Evolutionary conservation across 1,140 invertebrate species (phyloP), one percentile per base, ranked within the genome.

Genomic region (Scaptomyza hsui): DNA sequence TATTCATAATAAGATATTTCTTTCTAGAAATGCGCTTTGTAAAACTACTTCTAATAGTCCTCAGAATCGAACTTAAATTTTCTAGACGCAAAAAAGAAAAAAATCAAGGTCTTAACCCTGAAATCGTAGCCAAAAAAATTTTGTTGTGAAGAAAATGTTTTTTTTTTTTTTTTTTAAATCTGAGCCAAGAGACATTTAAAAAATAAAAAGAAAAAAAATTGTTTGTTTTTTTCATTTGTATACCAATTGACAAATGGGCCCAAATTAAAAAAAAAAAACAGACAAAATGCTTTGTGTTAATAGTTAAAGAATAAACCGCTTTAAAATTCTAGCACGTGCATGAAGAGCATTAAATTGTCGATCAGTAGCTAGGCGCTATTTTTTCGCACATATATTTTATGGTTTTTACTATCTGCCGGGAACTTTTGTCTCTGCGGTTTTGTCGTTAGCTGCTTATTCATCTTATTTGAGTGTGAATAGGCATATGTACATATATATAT

Each of bases 361-460:
- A 37, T 37, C 12, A 37, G 12, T 12, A n/a, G 12, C 1, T 37
- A 4, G 9, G 29, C 29, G n/a, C n/a, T 37, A n/a, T 37, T 37
- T n/a, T 37, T n/a, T 4, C 32, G 12, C 37, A 26, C 12, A 18
- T 19, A 21, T 2, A 37, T 19, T 3, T 48, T 7, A 10, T 37
- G n/a, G 32, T 37, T n/a, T 5, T 56, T 9, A 26, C 24, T 35
- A 15, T 21, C 12, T 21, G 9, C 4, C n/a, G n/a, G 42, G 6
- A 24, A 45, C 13, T 21, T 26, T 13, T 12, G 4, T 24, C 6
- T n/a, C 19, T 16, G 19, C 39, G 15, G 18, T 4, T 21, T 21
- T 35, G 32, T 15, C 42, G 4, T 21, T 15, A 29, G 44, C 16
- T 47, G 63, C 37, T 67, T 51, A 59, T 67, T 67, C 55, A 60